A percentile compares a stretch with the other conserved stretches of the same genome.
Evolutionary conservation across 2,888 invertebrate genomes (phyloP).

Genomic region (Pyrrhosoma nymphula): DNA sequence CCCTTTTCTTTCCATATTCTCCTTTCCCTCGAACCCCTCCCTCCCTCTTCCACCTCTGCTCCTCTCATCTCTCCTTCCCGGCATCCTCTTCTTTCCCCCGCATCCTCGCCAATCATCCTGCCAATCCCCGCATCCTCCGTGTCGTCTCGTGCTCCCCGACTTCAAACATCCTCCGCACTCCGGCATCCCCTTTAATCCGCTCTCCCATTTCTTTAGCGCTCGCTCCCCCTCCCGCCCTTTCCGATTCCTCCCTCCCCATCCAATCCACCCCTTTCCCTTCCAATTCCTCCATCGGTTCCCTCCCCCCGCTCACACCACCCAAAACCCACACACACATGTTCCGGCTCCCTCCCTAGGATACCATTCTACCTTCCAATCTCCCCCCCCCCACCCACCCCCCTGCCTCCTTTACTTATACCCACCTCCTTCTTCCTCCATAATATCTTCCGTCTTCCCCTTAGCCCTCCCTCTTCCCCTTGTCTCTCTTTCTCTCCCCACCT

Average conservation of each 20-base stretch:
- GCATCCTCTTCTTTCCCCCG: background rate
- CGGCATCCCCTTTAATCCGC: constrained; percentile 2
- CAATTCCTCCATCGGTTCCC: background rate
- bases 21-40: background rate
- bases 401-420: no score
- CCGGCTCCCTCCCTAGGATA: background rate
- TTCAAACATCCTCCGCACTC: background rate
- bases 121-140: background rate
- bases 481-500: background rate
- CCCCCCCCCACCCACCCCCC: no score
- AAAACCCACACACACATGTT: background rate
- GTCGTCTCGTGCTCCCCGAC: background rate
- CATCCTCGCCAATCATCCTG: background rate
- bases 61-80: no score
- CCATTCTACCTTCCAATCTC: background rate
- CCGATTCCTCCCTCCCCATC: background rate
- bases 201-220: background rate
- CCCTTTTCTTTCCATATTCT: no score
- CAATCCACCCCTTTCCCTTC: background rate
- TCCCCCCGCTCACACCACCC: no score
- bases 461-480: no score
- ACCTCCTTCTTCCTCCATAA: no score
- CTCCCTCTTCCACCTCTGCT: background rate
- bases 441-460: no score
- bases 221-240: background rate